Base-by-base conservation (phyloP, 2,888 invertebrate genomes). In the Lobophora halterata region DNA sequence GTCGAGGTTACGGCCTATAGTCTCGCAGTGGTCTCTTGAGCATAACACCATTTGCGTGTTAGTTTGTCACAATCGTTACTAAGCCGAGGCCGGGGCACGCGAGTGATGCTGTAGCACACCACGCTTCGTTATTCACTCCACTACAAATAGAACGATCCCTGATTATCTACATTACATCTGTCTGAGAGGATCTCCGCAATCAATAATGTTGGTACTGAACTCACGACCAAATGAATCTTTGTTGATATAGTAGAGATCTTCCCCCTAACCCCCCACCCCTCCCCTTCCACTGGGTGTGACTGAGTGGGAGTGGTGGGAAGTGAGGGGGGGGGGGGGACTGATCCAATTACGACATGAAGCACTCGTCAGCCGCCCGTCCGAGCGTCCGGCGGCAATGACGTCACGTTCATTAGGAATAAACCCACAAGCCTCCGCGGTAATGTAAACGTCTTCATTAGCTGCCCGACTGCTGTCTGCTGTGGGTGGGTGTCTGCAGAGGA, bases 341-440 rank as follows among this genome's bases (percentile, higher is more conserved):
- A 40, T 45, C 33, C 32, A 36, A 36, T 45, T 45, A 45, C 45
- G 30, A 19, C 32, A 36, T 29, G 40, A 40, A 40, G 21, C 32
- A 24, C 21, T 36, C 25, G 29, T 40, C 39, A 33, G 28, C 7
- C 11, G 29, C 24, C 20, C 19, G 27, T 4, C 14, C 18, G 20
- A 8, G 6, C 13, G 8, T 14, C 14, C 11, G 24, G 8, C 24
- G 26, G 23, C 27, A 25, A 44, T 39, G 25, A 25, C 11, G 20
- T 29, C 25, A 25, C 12, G 28, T 34, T 35, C 8, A 45, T 40
- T 45, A 33, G 40, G 33, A 35, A 36, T 36, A 19, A 40, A 25
- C 25, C 16, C 28, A 44, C 35, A 24, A 36, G 20, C 13, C 12
- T 26, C 9, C 19, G 29, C 16, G 11, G 18, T 13, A 12, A 35